These are phyloP conservation scores for Psettodes erumei DNA, from an alignment of 2,113 vertebrate species.

Conservation along the genomic window DNA sequence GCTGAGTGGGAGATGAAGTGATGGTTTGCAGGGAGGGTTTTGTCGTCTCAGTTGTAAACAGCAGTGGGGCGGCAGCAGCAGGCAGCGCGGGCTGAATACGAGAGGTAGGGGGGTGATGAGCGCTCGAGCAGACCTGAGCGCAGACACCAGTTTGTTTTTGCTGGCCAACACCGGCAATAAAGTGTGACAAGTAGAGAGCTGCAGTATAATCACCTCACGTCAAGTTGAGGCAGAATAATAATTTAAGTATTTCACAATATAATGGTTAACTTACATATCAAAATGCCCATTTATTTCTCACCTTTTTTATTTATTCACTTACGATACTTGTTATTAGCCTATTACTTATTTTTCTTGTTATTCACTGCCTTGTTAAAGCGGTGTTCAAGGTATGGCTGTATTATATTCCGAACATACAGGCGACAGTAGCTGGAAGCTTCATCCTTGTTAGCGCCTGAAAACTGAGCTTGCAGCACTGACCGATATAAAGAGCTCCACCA, in stretches of 20 bases:
- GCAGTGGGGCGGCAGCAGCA: conserved; percentile 5
- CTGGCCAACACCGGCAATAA: background rate
- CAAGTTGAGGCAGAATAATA: too few species aligned
- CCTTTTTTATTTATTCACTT: too few species aligned
- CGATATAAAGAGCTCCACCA: background rate
- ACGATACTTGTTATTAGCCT: too few species aligned
- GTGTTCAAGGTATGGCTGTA: background rate
- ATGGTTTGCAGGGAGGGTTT: conserved; percentile 20
- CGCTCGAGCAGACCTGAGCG: background rate
- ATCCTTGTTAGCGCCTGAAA: background rate
- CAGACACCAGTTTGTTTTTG: background rate
- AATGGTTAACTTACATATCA: too few species aligned
- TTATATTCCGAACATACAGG: conserved; percentile 20
- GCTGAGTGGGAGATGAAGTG: conserved; percentile 29
- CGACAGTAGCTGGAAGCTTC: background rate
- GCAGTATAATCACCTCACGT: too few species aligned
- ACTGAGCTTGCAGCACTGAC: background rate
- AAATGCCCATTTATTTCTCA: too few species aligned
- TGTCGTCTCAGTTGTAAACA: conserved; percentile 29
- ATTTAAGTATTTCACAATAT: too few species aligned
- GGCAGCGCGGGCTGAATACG: background rate
- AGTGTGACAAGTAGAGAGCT: too few species aligned
- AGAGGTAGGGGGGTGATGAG: conserved; percentile 14
- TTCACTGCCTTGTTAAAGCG: background rate
- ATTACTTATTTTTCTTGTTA: too few species aligned